Conservation (phyloP, 2,888 invertebrate genomes). For the Eupithecia insigniata region DNA sequence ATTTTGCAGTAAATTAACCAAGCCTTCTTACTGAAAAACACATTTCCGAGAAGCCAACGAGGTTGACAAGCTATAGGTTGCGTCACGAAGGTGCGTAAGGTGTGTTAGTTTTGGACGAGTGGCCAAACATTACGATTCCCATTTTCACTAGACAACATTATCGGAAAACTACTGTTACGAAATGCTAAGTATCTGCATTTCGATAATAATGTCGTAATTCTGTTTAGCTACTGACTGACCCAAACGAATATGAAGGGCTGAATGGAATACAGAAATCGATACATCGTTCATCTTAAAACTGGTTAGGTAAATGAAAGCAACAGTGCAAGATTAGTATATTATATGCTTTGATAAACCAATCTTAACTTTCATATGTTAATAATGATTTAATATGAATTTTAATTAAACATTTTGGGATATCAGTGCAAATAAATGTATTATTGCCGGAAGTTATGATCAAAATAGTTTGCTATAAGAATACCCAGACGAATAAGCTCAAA, state of each 20-base stretch:
- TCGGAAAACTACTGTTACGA: conserved; percentile 24
- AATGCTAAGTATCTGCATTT: conserved; percentile 3
- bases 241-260: not conserved
- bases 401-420: not conserved
- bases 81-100: conserved; percentile 32
- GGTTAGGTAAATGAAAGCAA: not conserved
- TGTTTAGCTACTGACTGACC: not conserved
- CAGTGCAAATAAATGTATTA: not conserved
- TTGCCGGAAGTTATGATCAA: not conserved
- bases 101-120: conserved; percentile 24
- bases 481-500: too few relatives aligned
- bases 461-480: too few relatives aligned
- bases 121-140: conserved; percentile 32
- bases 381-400: not conserved
- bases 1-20: conserved; percentile 7
- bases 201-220: not conserved
- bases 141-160: conserved; percentile 20
- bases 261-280: conserved; percentile 2
- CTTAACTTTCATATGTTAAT: not conserved
- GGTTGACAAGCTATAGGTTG: conserved; percentile 16
- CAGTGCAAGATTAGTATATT: not conserved
- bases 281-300: not conserved
- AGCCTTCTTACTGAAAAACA: conserved; percentile 14
- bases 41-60: not conserved
- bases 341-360: not conserved